phyloP scores from a whole-genome alignment of 2,113 vertebrate genomes.

The Salvelinus sp. region DNA sequence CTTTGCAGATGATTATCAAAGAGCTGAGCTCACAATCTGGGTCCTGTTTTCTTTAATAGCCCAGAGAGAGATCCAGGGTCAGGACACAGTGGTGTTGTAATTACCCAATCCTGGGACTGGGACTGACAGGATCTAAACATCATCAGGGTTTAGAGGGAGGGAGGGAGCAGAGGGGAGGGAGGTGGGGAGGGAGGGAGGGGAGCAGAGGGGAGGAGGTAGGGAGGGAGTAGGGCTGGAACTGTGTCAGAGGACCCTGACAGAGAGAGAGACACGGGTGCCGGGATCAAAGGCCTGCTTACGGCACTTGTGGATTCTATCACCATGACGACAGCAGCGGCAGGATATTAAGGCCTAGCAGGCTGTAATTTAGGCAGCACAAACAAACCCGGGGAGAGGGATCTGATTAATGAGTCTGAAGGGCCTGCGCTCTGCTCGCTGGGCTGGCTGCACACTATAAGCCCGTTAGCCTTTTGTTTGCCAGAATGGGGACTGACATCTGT shows the following conservation, averaged over 20 bases:
- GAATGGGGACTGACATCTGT: slow-evolving; percentile 62
- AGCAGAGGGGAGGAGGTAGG: no score
- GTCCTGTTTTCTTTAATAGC: slow-evolving; percentile 31
- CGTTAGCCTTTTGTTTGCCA: slow-evolving; percentile 54
- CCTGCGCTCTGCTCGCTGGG: slow-evolving; percentile 9
- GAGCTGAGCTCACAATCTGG: slow-evolving; percentile 21
- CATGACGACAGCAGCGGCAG: slow-evolving; percentile 33
- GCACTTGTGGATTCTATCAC: slow-evolving; percentile 53
- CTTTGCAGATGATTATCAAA: slow-evolving; percentile 20
- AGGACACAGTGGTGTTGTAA: slow-evolving; percentile 19
- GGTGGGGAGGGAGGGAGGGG: neutral
- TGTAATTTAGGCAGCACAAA: slow-evolving; percentile 66
- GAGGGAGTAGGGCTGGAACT: slow-evolving; percentile 26
- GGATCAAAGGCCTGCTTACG: slow-evolving; percentile 48
- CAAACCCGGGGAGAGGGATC: slow-evolving; percentile 59
- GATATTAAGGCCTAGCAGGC: slow-evolving; percentile 57
- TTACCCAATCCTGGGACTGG: slow-evolving; percentile 40
- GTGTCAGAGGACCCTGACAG: neutral
- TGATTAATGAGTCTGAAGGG: slow-evolving; percentile 66
- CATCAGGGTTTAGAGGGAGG: slow-evolving; percentile 21
- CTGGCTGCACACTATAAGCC: slow-evolving; percentile 46
- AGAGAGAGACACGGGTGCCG: slow-evolving; percentile 38
- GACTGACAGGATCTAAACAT: slow-evolving; percentile 44
- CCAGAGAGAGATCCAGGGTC: slow-evolving; percentile 27
- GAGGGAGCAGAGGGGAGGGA: neutral